Conservation (phyloP, 2,888 invertebrate species). For the Xanthorhoe spadicearia region DNA sequence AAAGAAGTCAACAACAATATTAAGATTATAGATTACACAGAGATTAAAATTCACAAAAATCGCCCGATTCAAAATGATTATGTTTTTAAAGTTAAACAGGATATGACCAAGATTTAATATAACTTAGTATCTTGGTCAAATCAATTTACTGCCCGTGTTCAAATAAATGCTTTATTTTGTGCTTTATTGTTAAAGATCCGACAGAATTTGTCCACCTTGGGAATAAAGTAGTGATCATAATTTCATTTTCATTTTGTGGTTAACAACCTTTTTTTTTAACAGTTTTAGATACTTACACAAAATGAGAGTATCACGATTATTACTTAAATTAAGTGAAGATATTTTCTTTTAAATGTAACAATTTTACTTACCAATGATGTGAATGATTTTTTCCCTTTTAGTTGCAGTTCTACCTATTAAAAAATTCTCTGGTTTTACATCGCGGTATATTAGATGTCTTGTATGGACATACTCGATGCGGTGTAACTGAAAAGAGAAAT, state of each 20-base stretch:
- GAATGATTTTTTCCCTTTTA: constrained; percentile 99
- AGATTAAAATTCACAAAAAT: too few relatives aligned
- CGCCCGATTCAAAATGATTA: background rate
- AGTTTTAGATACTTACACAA: too few relatives aligned
- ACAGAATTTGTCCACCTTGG: too few relatives aligned
- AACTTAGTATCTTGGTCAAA: background rate
- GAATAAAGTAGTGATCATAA: too few relatives aligned
- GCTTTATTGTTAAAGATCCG: too few relatives aligned
- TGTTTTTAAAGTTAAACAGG: background rate
- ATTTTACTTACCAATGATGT: constrained; percentile 94
- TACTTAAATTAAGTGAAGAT: too few relatives aligned
- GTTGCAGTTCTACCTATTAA: constrained; percentile 98
- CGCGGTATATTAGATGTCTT: constrained; percentile 99
- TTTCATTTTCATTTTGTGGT: too few relatives aligned
- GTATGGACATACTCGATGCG: constrained; percentile 99
- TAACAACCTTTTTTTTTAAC: too few relatives aligned
- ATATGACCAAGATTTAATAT: background rate
- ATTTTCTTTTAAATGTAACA: background rate
- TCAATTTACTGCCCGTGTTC: background rate
- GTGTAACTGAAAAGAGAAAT: constrained; percentile 89
- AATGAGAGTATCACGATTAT: too few relatives aligned
- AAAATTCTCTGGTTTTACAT: constrained; percentile 99
- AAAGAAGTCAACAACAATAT: background rate
- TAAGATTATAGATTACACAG: background rate
- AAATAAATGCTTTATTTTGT: too few relatives aligned